These are phyloP conservation scores for Anas platyrhynchos DNA, from an alignment of 2,113 vertebrate species.

Conservation along the genomic window DNA sequence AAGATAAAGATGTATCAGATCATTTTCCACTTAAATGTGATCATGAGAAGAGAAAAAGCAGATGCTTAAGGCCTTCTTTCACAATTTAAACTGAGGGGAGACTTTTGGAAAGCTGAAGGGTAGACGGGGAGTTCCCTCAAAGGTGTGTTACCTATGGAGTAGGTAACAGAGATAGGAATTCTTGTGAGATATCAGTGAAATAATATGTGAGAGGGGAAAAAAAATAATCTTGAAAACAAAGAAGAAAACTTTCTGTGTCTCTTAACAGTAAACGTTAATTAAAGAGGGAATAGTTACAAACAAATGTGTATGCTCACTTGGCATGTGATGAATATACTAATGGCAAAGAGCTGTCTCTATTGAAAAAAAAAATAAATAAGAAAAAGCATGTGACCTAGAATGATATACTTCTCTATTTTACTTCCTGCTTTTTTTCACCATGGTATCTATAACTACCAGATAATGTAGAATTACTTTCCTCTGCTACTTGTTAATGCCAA, in stretches of 20 bases:
- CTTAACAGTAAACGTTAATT: background rate
- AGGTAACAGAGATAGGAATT: background rate
- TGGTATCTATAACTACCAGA: background rate
- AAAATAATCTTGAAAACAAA: background rate
- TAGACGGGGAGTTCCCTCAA: background rate
- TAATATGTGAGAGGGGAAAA: too few species aligned
- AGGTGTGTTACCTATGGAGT: background rate
- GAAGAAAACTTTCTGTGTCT: background rate
- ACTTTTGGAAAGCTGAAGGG: background rate
- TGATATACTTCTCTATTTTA: background rate
- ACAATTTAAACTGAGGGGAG: background rate
- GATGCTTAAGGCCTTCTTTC: background rate
- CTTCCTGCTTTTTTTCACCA: background rate
- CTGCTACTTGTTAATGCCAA: background rate
- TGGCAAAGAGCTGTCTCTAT: background rate
- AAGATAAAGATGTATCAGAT: background rate
- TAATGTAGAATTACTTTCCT: fast-evolving
- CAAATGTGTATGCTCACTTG: background rate
- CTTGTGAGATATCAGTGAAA: background rate
- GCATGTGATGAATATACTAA: background rate
- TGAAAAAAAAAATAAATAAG: too few species aligned
- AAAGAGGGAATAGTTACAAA: background rate
- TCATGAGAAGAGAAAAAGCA: background rate
- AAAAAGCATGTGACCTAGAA: fast-evolving
- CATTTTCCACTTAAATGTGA: background rate